Conservation (phyloP, 2,888 invertebrate species). For the Drosophila longiperda region DNA sequence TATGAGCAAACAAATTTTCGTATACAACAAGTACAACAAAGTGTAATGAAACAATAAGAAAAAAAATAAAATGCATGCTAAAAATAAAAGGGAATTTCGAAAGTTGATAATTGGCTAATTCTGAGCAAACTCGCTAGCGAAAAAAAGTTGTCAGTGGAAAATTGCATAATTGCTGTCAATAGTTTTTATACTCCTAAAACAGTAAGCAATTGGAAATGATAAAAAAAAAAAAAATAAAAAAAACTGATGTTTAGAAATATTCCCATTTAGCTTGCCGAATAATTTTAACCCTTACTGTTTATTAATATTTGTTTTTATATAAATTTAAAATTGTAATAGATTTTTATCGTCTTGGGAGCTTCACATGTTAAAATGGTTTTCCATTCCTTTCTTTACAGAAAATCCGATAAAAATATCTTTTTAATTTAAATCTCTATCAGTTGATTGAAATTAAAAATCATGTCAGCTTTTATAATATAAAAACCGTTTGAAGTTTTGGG, state of each 20-base stretch:
- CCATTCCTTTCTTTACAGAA: background rate
- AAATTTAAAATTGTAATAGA: background rate
- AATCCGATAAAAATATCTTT: background rate
- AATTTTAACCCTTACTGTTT: background rate
- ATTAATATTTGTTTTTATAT: background rate
- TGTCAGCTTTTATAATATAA: background rate
- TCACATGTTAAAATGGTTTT: background rate
- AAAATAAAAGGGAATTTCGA: conserved; percentile 36
- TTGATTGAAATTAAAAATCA: background rate
- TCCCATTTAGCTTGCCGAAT: background rate
- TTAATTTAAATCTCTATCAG: background rate
- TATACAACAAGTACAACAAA: conserved; percentile 69
- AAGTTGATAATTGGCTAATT: conserved; percentile 77
- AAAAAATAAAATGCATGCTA: conserved; percentile 36
- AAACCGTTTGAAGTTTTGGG: background rate
- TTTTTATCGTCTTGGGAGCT: too few relatives aligned
- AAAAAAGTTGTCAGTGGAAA: conserved; percentile 1
- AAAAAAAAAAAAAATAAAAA: background rate
- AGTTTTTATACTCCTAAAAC: conserved; percentile 41
- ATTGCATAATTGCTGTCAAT: background rate
- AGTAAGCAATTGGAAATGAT: conserved; percentile 41
- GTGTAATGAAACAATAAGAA: conserved; percentile 63
- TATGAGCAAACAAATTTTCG: conserved; percentile 77
- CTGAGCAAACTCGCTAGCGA: conserved; percentile 45
- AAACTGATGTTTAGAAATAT: background rate